phyloP scores from a whole-genome alignment of 2,888 invertebrate species.

The Nemurella pictetii region DNA sequence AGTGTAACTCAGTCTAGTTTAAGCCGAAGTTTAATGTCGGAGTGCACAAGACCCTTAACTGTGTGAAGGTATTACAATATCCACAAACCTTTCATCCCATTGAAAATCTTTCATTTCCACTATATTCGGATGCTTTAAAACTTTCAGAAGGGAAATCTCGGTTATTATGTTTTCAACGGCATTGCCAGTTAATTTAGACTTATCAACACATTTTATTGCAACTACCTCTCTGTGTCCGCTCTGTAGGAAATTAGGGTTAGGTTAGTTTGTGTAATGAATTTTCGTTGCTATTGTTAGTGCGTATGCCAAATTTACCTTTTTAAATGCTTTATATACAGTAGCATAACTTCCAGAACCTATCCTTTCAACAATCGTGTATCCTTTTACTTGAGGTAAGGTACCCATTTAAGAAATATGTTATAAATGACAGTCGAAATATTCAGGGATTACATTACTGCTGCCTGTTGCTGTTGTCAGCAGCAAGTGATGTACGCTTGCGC shows the following conservation, averaged over 20 bases:
- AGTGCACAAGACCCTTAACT: no score
- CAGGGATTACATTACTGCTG: no score
- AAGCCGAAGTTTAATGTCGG: no score
- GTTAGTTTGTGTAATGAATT: slow-evolving; percentile 33
- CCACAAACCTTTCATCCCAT: slow-evolving; percentile 68
- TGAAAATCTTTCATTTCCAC: slow-evolving; percentile 82
- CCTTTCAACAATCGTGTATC: slow-evolving; percentile 71
- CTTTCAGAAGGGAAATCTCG: slow-evolving; percentile 79
- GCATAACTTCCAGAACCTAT: slow-evolving; percentile 84
- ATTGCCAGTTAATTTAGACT: slow-evolving; percentile 67
- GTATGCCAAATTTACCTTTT: slow-evolving; percentile 58
- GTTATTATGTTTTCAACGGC: slow-evolving; percentile 80
- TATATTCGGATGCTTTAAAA: slow-evolving; percentile 76
- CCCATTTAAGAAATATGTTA: background rate
- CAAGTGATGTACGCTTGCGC: no score
- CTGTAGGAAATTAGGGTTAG: slow-evolving; percentile 49
- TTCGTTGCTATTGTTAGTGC: background rate
- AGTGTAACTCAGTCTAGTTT: no score
- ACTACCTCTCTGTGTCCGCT: slow-evolving; percentile 66
- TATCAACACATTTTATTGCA: slow-evolving; percentile 82
- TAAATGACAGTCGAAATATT: no score
- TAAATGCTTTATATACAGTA: slow-evolving; percentile 78
- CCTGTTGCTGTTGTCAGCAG: no score
- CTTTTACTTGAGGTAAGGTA: slow-evolving; percentile 60
- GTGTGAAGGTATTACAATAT: background rate